Evolutionary conservation across 2,113 vertebrate genomes (phyloP).

Genomic region (Notothenia rossii): DNA sequence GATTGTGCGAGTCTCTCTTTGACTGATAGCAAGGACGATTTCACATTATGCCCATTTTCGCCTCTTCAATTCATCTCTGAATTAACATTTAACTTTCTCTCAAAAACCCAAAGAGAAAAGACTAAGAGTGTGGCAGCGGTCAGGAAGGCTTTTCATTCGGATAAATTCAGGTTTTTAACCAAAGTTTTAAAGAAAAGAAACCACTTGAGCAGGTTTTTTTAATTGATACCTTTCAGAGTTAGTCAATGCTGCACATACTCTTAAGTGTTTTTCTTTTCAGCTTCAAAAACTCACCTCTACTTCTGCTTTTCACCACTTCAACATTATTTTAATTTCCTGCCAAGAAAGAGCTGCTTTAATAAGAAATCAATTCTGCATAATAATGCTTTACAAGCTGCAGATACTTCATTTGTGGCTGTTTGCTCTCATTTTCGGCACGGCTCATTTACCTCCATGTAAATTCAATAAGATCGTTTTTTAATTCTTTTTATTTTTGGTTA

Average conservation of each 20-base stretch:
- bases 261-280: slow-evolving; percentile 14
- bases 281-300: background rate
- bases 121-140: background rate
- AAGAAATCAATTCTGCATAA: background rate
- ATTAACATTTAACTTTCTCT: slow-evolving; percentile 56
- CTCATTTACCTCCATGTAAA: background rate
- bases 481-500: too few relatives aligned
- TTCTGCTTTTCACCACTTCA: background rate
- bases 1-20: slow-evolving; percentile 51
- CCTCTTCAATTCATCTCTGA: slow-evolving; percentile 40
- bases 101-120: slow-evolving; percentile 4
- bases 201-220: slow-evolving; percentile 2
- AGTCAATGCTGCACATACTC: background rate
- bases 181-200: slow-evolving; percentile 13
- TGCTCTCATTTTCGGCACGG: too few relatives aligned
- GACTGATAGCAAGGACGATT: slow-evolving; percentile 62
- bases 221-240: background rate
- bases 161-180: slow-evolving; percentile 11
- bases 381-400: slow-evolving; percentile 1
- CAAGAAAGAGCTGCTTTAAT: background rate
- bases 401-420: background rate
- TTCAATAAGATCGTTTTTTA: background rate
- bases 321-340: background rate
- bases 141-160: slow-evolving; percentile 3
- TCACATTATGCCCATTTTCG: slow-evolving; percentile 52